Evolutionary conservation across 2,888 invertebrate species (phyloP).

Genomic region (Allygus modestus): DNA sequence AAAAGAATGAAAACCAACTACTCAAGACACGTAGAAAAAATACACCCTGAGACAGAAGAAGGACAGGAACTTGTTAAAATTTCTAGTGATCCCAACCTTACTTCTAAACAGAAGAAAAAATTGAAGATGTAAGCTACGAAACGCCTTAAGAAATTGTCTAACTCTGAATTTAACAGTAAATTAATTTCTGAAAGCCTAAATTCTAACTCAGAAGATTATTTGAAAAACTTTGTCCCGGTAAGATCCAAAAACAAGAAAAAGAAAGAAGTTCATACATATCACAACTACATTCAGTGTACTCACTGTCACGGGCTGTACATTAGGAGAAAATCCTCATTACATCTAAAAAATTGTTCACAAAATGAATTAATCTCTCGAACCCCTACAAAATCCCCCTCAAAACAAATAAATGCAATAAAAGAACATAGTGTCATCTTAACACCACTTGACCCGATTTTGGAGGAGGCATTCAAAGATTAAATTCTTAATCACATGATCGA

Average conservation of each 20-base stretch:
- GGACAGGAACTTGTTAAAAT: neutral
- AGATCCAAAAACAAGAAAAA: neutral
- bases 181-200: neutral
- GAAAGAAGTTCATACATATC: neutral
- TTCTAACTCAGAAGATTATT: neutral
- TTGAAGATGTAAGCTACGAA: neutral
- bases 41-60: neutral
- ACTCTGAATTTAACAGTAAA: neutral
- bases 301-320: neutral
- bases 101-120: neutral
- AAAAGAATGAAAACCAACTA: neutral
- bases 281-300: neutral
- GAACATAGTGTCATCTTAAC: neutral
- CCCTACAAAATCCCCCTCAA: neutral
- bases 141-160: neutral
- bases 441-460: neutral
- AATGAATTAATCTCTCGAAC: neutral
- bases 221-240: neutral
- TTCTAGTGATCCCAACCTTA: neutral
- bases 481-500: constrained; percentile 6
- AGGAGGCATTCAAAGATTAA: neutral
- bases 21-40: neutral
- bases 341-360: neutral
- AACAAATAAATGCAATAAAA: neutral
- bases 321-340: neutral